phyloP scores from a whole-genome alignment of 2,113 vertebrate genomes.

The Heteronetta atricapilla region DNA sequence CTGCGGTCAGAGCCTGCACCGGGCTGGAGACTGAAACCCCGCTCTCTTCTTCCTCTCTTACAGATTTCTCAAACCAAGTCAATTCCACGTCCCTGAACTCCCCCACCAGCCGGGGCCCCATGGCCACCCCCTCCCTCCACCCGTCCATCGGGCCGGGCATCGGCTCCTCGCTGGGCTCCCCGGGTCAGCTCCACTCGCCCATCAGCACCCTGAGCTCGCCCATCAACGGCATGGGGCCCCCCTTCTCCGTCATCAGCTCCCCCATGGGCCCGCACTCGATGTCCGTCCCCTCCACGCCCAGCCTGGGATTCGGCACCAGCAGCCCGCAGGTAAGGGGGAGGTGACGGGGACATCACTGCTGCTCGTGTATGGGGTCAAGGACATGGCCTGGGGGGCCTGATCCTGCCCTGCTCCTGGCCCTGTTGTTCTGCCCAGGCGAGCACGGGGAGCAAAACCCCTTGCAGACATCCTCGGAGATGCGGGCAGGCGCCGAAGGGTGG shows the following conservation, averaged over 20 bases:
- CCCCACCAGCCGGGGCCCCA: slow-evolving; percentile 86
- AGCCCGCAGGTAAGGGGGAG: slow-evolving; percentile 88
- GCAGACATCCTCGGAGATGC: neutral
- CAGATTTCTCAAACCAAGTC: slow-evolving; percentile 91
- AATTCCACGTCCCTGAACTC: slow-evolving; percentile 87
- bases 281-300: slow-evolving; percentile 85
- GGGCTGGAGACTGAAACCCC: fast-evolving
- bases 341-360: fast-evolving
- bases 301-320: slow-evolving; percentile 90
- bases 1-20: neutral
- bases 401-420: fast-evolving
- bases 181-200: slow-evolving; percentile 90
- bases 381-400: fast-evolving
- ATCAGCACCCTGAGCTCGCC: slow-evolving; percentile 91
- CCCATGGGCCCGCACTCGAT: slow-evolving; percentile 93
- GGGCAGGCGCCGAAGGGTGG: neutral
- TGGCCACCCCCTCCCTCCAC: slow-evolving; percentile 88
- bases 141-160: slow-evolving; percentile 80
- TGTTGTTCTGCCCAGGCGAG: neutral
- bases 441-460: neutral
- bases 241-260: slow-evolving; percentile 97
- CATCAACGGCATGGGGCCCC: slow-evolving; percentile 95
- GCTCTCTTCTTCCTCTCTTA: slow-evolving; percentile 18
- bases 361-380: fast-evolving
- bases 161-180: slow-evolving; percentile 87